Conservation (phyloP, 2,113 vertebrate genomes). For the Rallus limicola region DNA sequence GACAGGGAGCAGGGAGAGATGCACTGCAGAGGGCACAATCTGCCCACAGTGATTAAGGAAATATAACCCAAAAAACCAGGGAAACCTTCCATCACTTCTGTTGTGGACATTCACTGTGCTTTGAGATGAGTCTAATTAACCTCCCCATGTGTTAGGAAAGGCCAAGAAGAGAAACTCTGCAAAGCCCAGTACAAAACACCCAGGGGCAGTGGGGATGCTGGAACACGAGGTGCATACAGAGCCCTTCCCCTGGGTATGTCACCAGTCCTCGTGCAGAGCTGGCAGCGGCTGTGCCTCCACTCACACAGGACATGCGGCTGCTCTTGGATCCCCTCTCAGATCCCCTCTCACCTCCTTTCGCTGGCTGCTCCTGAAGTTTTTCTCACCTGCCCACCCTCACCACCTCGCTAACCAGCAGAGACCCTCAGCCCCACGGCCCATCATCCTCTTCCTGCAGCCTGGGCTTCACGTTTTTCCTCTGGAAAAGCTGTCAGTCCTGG, state of each 20-base stretch:
- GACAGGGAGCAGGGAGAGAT: background rate
- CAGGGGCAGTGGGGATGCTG: fast-evolving
- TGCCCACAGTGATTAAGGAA: background rate
- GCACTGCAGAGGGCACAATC: no score
- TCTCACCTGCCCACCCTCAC: background rate
- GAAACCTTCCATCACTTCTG: background rate
- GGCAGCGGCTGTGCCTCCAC: background rate
- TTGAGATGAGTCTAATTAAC: background rate
- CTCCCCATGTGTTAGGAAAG: background rate
- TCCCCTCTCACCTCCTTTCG: background rate
- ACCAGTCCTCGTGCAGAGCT: background rate
- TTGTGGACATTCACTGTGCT: background rate
- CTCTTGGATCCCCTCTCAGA: background rate
- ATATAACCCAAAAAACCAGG: background rate
- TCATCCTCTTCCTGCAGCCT: no score
- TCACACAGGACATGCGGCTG: fast-evolving
- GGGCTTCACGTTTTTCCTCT: background rate
- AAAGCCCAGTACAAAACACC: no score
- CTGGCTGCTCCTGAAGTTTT: background rate
- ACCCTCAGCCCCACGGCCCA: background rate
- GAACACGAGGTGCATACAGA: fast-evolving
- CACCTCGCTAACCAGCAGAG: background rate
- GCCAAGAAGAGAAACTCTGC: background rate
- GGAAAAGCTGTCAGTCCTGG: background rate
- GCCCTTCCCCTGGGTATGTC: background rate